A percentile compares a stretch with the other conserved stretches of the same genome.
Evolutionary conservation across 2,113 vertebrate genomes (phyloP).

Genomic region (Oreochromis spilurus): DNA sequence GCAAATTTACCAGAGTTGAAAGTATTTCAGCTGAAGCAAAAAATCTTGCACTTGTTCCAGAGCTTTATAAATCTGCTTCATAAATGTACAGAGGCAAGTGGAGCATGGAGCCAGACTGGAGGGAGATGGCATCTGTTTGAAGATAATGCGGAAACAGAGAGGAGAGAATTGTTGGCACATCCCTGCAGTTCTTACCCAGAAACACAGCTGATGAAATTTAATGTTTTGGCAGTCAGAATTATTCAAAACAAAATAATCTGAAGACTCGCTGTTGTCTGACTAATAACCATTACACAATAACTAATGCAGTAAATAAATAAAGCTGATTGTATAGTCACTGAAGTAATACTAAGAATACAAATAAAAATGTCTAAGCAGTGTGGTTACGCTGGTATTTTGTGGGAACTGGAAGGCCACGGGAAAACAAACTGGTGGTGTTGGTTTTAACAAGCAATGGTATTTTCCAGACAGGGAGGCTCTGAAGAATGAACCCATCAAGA

Average conservation of each 20-base stretch:
- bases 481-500: not conserved
- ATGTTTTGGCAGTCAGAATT: not conserved
- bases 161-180: not conserved
- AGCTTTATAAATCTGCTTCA: not conserved
- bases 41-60: not conserved
- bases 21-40: not conserved
- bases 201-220: not conserved
- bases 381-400: not conserved
- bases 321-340: not conserved
- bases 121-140: not conserved
- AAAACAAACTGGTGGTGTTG: not conserved
- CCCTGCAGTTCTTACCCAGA: not conserved
- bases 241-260: not conserved
- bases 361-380: not conserved
- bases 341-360: not conserved
- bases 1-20: not conserved
- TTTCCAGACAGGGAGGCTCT: not conserved
- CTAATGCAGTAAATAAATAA: not conserved
- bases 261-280: not conserved
- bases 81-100: not conserved
- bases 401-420: not conserved
- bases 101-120: not conserved
- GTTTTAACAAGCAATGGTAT: not conserved
- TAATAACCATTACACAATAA: not conserved
- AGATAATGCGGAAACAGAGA: not conserved